phyloP scores from a whole-genome alignment of 2,113 vertebrate genomes.

The Atrichornis clamosus region DNA sequence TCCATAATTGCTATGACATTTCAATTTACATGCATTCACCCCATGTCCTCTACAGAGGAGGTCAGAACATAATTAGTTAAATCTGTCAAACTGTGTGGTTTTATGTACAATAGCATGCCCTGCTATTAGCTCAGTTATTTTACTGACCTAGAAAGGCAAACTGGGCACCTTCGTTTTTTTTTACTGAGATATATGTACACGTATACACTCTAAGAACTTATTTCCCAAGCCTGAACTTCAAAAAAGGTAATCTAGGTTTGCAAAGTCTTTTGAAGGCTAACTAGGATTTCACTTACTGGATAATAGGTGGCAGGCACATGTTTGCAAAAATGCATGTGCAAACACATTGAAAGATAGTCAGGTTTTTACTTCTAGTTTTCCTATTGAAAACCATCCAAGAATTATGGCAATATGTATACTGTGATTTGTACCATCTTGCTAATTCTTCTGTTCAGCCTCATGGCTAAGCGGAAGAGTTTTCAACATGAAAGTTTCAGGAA shows the following conservation, averaged over 20 bases:
- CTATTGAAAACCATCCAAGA: background rate
- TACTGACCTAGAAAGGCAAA: background rate
- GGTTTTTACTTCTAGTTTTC: background rate
- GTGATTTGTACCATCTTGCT: background rate
- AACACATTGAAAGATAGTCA: background rate
- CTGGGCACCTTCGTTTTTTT: background rate
- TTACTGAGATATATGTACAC: background rate
- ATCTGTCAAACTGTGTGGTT: background rate
- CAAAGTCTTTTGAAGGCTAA: background rate
- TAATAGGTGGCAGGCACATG: background rate
- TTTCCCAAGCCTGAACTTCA: background rate
- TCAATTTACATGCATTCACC: background rate
- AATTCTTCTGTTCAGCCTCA: conserved; percentile 22
- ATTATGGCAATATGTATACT: background rate
- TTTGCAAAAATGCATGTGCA: background rate
- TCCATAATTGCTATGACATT: background rate
- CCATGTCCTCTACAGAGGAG: background rate
- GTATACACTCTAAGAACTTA: background rate
- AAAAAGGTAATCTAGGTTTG: background rate
- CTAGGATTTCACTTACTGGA: background rate
- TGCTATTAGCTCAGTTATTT: background rate
- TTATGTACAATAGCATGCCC: background rate
- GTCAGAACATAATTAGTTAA: background rate
- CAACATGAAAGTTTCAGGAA: background rate
- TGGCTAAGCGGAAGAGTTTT: background rate